Evolutionary conservation across 2,888 invertebrate species (phyloP).

Genomic region (Selenia dentaria): DNA sequence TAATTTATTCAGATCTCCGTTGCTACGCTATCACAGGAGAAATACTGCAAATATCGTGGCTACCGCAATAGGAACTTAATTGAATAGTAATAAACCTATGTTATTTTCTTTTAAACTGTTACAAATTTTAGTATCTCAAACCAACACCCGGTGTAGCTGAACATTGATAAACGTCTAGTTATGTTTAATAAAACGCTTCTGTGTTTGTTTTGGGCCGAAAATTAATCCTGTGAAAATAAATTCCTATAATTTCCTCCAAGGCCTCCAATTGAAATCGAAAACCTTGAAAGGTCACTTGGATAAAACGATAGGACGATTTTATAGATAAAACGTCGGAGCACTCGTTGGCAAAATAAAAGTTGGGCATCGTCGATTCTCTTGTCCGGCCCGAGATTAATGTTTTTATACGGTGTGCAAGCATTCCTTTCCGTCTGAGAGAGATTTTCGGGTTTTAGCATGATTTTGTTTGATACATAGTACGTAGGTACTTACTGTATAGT

Average conservation of each 20-base stretch:
- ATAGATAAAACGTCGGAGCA: not conserved
- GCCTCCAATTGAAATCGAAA: slow-evolving; percentile 13
- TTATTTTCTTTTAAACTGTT: not conserved
- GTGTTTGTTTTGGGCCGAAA: slow-evolving; percentile 4
- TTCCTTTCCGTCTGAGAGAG: not conserved
- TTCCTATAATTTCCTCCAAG: slow-evolving; percentile 6
- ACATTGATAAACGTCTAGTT: slow-evolving; percentile 7
- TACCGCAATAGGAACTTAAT: slow-evolving; percentile 1
- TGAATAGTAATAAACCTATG: not conserved
- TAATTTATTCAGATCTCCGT: slow-evolving; percentile 12
- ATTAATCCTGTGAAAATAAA: slow-evolving; percentile 10
- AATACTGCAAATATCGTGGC: not conserved
- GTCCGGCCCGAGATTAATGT: not conserved
- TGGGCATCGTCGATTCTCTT: not conserved
- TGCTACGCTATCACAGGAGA: slow-evolving; percentile 6
- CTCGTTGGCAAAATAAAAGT: not conserved
- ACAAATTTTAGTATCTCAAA: not conserved
- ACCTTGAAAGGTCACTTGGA: slow-evolving; percentile 10
- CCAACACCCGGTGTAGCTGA: too few species aligned
- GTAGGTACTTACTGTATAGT: too few species aligned
- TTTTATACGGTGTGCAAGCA: not conserved
- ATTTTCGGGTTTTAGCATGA: too few species aligned
- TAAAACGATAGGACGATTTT: slow-evolving; percentile 4
- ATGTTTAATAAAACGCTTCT: slow-evolving; percentile 12
- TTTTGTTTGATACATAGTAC: too few species aligned